Evolutionary conservation across 2,113 vertebrate species (phyloP), one percentile per base, ranked within the genome.

Genomic region (Cinclus cinclus): DNA sequence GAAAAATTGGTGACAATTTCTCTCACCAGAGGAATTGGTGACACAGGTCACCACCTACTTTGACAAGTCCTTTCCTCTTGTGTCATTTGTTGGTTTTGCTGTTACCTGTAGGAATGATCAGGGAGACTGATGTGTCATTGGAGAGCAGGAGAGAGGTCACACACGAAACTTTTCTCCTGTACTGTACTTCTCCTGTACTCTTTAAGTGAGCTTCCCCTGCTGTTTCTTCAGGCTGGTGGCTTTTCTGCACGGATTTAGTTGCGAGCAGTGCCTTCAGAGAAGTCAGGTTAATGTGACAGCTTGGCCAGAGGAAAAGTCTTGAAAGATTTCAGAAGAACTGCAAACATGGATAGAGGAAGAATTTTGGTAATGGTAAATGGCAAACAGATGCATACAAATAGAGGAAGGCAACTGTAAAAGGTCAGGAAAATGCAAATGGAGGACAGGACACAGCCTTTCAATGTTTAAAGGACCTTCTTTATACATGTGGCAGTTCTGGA

Each of bases 101-200:
- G 70, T 86, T 95, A 81, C 71, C 68, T 90, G 50, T 93, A 64
- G 76, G 56, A 83, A 70, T 47, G 87, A 94, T 95, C 85, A 96
- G 91, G 92, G 79, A 83, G 62, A 67, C 52, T 83, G 79, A 25
- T 90, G 33, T 47, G 79, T 80, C 79, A 91, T 25, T 74, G 55
- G 42, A 91, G 75, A 90, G 59, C 82, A 88, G 85, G 52, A 90
- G 63, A 55, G 71, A 81, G 82, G 67, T 94, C 23, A 8, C 50
- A 86, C 41, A 25, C 10, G 15, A 86, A 70, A 60, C 63, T 31
- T 15, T 13, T 91, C 63, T 86, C 55, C 75, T 83, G 17, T 56
- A 28, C 47, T 59, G 79, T 37, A 37, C 35, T 13, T 91, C 63
- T 86, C 55, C 75, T 83, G 17, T 56, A 28, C 47, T 39, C 75